Conservation (phyloP, 2,797 vertebrate species). For the Merluccius polli region DNA sequence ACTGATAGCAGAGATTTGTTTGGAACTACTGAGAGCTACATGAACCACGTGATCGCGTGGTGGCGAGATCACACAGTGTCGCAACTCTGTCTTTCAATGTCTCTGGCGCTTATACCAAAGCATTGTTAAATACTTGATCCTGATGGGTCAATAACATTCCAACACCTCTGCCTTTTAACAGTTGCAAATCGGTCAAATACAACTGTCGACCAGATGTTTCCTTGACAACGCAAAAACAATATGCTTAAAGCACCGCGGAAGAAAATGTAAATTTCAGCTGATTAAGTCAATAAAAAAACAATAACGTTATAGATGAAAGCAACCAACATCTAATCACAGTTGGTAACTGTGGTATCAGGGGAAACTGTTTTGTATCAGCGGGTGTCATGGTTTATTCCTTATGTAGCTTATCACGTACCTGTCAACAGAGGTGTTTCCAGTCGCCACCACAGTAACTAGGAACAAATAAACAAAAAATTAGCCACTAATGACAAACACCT, state of each 20-base stretch:
- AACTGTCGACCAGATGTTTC: background rate
- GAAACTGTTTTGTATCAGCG: background rate
- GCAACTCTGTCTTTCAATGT: too few relatives aligned
- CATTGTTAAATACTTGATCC: too few relatives aligned
- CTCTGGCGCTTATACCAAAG: too few relatives aligned
- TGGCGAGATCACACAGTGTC: too few relatives aligned
- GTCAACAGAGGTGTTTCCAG: slow-evolving; percentile 59
- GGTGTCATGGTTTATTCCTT: background rate
- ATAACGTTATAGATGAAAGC: background rate
- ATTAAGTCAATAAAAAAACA: background rate
- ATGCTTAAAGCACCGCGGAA: background rate
- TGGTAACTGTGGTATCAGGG: too few relatives aligned
- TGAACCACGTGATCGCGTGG: too few relatives aligned
- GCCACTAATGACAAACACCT: slow-evolving; percentile 5
- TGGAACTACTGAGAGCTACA: too few relatives aligned
- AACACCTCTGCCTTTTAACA: background rate
- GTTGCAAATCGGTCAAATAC: background rate
- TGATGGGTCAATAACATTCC: too few relatives aligned
- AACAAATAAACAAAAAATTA: slow-evolving; percentile 14
- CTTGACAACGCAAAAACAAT: background rate
- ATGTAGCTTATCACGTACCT: slow-evolving; percentile 54
- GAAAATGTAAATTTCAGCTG: background rate
- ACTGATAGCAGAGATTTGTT: too few relatives aligned
- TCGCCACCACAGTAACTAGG: slow-evolving; percentile 65
- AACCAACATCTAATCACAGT: background rate